These are phyloP conservation scores for Arctia plantaginis DNA, from an alignment of 2,888 invertebrate genomes.

Conservation along the genomic window DNA sequence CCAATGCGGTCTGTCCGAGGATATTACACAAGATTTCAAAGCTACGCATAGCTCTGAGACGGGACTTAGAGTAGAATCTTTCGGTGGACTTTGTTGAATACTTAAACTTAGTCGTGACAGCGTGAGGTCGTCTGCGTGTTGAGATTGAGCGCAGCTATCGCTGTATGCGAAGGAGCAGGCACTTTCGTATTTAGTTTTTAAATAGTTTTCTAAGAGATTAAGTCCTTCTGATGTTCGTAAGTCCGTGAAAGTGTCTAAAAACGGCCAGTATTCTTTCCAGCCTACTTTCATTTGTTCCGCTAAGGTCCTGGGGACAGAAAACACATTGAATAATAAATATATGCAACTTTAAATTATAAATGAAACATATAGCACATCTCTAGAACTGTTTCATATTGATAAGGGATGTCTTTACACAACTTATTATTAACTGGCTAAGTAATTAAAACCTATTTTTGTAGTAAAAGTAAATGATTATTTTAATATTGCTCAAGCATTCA, in stretches of 20 bases:
- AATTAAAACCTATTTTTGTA: too few relatives aligned
- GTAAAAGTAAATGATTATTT: too few relatives aligned
- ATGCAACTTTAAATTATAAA: background rate
- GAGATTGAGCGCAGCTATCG: constrained; percentile 69
- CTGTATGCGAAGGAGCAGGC: constrained; percentile 75
- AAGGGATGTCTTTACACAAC: too few relatives aligned
- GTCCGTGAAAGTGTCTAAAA: constrained; percentile 93
- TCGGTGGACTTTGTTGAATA: constrained; percentile 55
- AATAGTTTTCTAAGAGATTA: constrained; percentile 90
- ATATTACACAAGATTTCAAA: constrained; percentile 85
- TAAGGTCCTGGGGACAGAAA: constrained; percentile 83
- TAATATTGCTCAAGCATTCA: background rate
- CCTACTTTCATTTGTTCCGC: constrained; percentile 90
- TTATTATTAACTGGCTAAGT: too few relatives aligned
- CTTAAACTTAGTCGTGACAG: constrained; percentile 71
- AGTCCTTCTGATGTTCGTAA: constrained; percentile 91
- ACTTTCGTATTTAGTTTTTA: constrained; percentile 86
- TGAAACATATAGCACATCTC: too few relatives aligned
- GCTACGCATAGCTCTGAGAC: constrained; percentile 87
- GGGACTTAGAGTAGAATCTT: constrained; percentile 77
- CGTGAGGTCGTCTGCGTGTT: constrained; percentile 67
- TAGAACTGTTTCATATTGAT: too few relatives aligned
- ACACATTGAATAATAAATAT: background rate
- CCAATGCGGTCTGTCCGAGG: constrained; percentile 74
- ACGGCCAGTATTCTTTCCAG: constrained; percentile 98